phyloP scores from a whole-genome alignment of 2,113 vertebrate genomes.

The Oenanthe melanoleuca region DNA sequence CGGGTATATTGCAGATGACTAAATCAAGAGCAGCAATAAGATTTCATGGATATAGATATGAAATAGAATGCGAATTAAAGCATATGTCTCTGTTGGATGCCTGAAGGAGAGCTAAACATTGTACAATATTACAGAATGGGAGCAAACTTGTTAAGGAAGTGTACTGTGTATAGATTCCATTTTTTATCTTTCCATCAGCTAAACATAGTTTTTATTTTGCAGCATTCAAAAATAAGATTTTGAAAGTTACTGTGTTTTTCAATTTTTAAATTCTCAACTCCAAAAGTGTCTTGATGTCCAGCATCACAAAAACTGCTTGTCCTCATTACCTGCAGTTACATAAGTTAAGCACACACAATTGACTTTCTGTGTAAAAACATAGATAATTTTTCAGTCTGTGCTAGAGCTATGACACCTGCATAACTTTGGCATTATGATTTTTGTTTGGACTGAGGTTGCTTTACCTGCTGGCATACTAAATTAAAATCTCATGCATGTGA shows the following conservation, averaged over 20 bases:
- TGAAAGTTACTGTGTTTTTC: neutral
- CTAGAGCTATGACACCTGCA: neutral
- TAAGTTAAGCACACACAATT: neutral
- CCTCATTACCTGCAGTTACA: neutral
- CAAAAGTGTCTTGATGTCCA: neutral
- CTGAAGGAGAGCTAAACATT: neutral
- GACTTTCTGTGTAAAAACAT: neutral
- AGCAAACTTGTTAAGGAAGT: neutral
- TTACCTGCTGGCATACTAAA: neutral
- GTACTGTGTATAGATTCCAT: neutral
- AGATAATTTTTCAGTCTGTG: neutral
- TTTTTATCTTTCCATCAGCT: neutral
- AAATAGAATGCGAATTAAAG: neutral
- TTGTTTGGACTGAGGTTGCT: neutral
- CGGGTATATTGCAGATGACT: neutral
- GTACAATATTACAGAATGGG: neutral
- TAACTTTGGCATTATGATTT: neutral
- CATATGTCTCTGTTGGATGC: neutral
- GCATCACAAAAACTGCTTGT: neutral
- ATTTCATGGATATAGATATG: neutral
- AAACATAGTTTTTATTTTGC: neutral
- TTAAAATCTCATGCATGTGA: neutral
- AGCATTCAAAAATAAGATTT: neutral
- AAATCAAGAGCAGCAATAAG: neutral
- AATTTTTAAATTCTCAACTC: neutral